Percentiles rank a stretch among this genome's conserved stretches.
phyloP scores from a whole-genome alignment of 1,140 invertebrate genomes.

The Manduca sexta region DNA sequence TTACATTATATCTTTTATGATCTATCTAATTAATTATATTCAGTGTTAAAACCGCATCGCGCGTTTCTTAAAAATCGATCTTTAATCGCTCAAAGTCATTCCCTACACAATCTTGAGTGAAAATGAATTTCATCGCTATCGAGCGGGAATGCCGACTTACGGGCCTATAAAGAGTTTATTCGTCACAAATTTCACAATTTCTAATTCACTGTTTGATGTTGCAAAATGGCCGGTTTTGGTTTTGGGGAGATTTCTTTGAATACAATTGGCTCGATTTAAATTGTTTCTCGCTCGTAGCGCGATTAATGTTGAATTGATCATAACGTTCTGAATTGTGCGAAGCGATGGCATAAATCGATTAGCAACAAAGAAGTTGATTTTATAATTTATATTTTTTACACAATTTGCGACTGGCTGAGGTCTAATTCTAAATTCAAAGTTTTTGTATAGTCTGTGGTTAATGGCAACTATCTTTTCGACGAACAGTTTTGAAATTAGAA shows the following conservation, averaged over 20 bases:
- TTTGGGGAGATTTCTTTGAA: constrained; percentile 20
- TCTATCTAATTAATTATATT: background rate
- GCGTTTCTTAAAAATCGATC: too few species aligned
- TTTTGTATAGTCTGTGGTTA: too few species aligned
- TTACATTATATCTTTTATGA: background rate
- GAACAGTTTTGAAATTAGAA: too few species aligned
- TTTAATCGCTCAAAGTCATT: constrained; percentile 4
- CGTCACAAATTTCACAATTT: constrained; percentile 36
- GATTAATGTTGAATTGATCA: background rate
- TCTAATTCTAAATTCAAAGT: too few species aligned
- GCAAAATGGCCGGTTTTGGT: constrained; percentile 24
- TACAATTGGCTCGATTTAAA: constrained; percentile 21
- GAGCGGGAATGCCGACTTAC: constrained; percentile 27
- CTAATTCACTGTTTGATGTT: constrained; percentile 32
- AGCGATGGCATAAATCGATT: background rate
- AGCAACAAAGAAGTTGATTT: too few species aligned
- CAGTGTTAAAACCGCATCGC: background rate
- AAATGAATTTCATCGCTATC: constrained; percentile 40
- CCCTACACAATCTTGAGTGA: constrained; percentile 23
- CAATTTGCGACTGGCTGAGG: too few species aligned
- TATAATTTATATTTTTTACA: too few species aligned
- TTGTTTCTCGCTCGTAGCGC: background rate
- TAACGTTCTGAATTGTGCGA: background rate
- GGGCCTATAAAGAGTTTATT: constrained; percentile 40
- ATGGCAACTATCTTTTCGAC: too few species aligned